Evolutionary conservation across 2,113 vertebrate genomes (phyloP).

Genomic region (Rallus limicola): DNA sequence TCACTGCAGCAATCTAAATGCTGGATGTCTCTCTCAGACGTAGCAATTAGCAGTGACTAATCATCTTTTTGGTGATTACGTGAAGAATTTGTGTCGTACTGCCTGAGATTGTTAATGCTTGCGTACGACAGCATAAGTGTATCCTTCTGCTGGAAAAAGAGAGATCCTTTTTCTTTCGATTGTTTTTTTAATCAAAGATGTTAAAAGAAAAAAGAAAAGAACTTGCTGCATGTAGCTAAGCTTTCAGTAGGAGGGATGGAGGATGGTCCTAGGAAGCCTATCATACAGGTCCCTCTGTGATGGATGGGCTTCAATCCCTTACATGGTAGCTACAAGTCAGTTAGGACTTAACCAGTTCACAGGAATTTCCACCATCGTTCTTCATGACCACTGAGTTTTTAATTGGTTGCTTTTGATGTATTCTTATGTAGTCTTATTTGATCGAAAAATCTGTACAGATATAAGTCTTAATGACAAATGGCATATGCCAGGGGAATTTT

Average conservation of each 20-base stretch:
- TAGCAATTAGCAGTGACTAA: not conserved
- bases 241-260: not conserved
- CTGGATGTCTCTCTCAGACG: not conserved
- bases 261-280: not conserved
- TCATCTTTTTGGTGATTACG: not conserved
- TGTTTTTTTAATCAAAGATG: not conserved
- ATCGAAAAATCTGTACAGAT: not conserved
- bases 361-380: not conserved
- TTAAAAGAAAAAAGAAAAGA: not conserved
- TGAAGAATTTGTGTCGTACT: not conserved
- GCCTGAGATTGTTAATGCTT: not conserved
- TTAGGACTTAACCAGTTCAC: not conserved
- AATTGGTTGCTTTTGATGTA: not conserved
- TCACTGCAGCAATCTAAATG: not conserved
- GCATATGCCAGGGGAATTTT: not conserved
- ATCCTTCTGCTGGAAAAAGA: not conserved
- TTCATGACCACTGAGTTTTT: not conserved
- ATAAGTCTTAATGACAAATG: not conserved
- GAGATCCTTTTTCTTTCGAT: not conserved
- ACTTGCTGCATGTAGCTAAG: not conserved
- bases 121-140: not conserved
- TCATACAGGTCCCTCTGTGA: not conserved
- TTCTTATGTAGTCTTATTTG: not conserved
- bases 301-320: not conserved
- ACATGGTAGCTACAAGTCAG: not conserved